Conservation (phyloP, 1,140 invertebrate genomes). For the Eufriesea mexicana region DNA sequence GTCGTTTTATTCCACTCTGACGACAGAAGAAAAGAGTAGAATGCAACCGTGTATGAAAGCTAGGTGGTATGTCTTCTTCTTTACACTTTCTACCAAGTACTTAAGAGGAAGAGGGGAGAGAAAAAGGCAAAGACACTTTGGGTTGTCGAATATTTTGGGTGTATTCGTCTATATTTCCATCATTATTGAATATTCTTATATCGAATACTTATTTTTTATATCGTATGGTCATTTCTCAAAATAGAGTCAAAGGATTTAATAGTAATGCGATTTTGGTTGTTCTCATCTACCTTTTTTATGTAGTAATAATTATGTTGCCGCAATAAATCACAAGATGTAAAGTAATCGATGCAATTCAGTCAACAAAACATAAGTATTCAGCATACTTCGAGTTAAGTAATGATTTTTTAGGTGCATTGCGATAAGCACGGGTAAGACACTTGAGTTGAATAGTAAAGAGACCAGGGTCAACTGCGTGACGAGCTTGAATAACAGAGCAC, state of each 20-base stretch:
- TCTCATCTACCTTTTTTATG: background rate
- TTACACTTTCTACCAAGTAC: slow-evolving; percentile 15
- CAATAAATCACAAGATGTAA: background rate
- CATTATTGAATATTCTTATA: background rate
- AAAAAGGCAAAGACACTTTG: background rate
- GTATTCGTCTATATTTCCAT: background rate
- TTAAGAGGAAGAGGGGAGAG: background rate
- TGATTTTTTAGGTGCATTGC: slow-evolving; percentile 2
- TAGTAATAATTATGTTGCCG: background rate
- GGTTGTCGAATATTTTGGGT: background rate
- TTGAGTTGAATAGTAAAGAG: slow-evolving; percentile 31
- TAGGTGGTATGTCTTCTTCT: slow-evolving; percentile 75
- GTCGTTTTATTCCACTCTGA: slow-evolving; percentile 74
- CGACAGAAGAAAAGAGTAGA: slow-evolving; percentile 75
- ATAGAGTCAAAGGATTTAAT: too few relatives aligned
- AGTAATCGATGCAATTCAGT: too few relatives aligned
- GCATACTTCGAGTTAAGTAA: background rate
- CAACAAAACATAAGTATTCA: background rate
- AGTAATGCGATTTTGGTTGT: too few relatives aligned
- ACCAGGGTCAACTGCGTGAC: slow-evolving; percentile 38
- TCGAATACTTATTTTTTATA: background rate
- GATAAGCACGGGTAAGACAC: slow-evolving; percentile 22
- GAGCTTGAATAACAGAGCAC: slow-evolving; percentile 30
- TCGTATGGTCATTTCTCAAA: too few relatives aligned
- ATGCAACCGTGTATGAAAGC: slow-evolving; percentile 75